Evolutionary conservation across 2,113 vertebrate species (phyloP), one percentile per base, ranked within the genome.

Genomic region (Macquaria australasica): DNA sequence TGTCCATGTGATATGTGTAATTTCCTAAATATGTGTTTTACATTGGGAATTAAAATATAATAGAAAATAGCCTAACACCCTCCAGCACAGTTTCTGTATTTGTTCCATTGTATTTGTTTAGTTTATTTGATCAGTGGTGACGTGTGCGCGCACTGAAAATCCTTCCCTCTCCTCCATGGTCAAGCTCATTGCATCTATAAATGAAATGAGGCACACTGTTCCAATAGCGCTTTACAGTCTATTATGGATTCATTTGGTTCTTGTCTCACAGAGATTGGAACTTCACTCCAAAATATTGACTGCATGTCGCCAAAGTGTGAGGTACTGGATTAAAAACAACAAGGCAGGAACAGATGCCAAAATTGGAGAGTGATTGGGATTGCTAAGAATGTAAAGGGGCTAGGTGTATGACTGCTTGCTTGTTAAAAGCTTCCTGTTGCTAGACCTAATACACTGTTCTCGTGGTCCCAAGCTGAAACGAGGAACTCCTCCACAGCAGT

Each of bases 401-500:
- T 5, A 48, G 45, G 23, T 62, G 31, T 68, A 21, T 43, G 69
- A 53, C 70, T 60, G 43, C 34, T 43, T 21, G 78, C 31, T 79
- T 60, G 28, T 80, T 80, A 63, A 72, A 66, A 68, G 31, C 25
- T 21, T 64, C 31, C 43, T 51, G 43, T 68, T 67, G 41, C 23
- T 48, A 4, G 69, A 62, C n/a, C 25, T 70, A 43, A n/a, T 8
- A 31, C 55, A 53, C 20, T 1, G 16, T 39, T 39, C 5, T 55
- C 9, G 1, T 12, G 12, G 41, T 41, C 43, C n/a, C 3, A 34
- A n/a, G 14, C 18, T 68, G 16, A 69, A 60, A 69, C 1, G 0
- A 37, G 39, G 18, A 50, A 20, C 20, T 34, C n/a, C 21, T 69
- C 37, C 7, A 60, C 11, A 53, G 63, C 62, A 79, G 53, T 8